Conservation (phyloP, 2,113 vertebrate genomes). For the Burhinus oedicnemus region DNA sequence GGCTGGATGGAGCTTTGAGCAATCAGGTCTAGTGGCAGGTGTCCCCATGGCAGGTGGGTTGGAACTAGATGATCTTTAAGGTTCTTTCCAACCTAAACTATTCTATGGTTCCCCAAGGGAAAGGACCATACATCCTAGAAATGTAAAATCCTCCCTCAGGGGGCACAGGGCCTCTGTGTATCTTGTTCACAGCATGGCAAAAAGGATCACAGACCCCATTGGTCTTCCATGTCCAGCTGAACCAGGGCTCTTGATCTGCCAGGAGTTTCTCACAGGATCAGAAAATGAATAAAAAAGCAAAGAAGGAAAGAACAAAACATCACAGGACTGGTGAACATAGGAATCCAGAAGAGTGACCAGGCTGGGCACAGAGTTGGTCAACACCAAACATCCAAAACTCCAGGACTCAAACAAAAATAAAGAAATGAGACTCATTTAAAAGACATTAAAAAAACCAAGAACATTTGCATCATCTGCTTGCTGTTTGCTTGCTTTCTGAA, state of each 20-base stretch:
- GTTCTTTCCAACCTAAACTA: too few species aligned
- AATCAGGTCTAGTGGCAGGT: too few species aligned
- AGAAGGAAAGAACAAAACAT: neutral
- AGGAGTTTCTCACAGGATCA: neutral
- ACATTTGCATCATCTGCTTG: neutral
- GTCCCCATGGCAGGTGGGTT: too few species aligned
- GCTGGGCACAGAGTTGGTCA: neutral
- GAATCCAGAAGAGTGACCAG: neutral
- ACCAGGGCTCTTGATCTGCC: neutral
- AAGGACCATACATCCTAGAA: too few species aligned
- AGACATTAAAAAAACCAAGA: neutral
- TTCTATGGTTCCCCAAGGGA: neutral
- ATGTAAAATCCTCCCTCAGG: neutral
- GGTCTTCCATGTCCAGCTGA: neutral
- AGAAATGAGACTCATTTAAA: neutral
- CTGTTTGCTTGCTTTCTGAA: neutral
- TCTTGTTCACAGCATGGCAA: neutral
- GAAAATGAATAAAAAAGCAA: neutral
- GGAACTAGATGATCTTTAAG: too few species aligned
- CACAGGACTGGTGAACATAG: neutral
- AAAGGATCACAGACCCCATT: neutral
- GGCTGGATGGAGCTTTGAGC: too few species aligned
- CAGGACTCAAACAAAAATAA: neutral
- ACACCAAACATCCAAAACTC: neutral
- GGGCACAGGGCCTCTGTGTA: neutral